A percentile compares a stretch with the other conserved stretches of the same genome.
Evolutionary conservation across 2,888 invertebrate species (phyloP).

Genomic region (Lycocerus yunnanus): DNA sequence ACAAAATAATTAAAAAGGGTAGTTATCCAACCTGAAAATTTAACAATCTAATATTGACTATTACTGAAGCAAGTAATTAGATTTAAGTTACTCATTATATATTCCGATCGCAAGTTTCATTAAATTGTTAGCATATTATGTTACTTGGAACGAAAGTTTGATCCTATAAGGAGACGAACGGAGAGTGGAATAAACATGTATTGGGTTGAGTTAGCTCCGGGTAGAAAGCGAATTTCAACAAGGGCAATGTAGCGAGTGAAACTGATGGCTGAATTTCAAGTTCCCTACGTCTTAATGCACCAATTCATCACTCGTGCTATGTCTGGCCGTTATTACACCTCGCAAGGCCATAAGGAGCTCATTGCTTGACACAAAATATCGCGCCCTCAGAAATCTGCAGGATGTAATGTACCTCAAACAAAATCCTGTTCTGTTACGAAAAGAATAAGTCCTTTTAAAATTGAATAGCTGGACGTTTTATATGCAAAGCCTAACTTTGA

Average conservation of each 20-base stretch:
- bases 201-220: constrained; percentile 33
- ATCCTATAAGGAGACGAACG: constrained; percentile 17
- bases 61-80: constrained; percentile 3
- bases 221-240: constrained; percentile 33
- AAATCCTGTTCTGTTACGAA: constrained; percentile 21
- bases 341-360: constrained; percentile 22
- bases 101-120: constrained; percentile 20
- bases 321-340: constrained; percentile 45
- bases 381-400: constrained; percentile 23
- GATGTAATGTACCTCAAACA: constrained; percentile 24
- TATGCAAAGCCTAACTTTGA: constrained; percentile 53
- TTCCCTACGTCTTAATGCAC: constrained; percentile 52
- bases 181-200: constrained; percentile 33
- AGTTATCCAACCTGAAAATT: not conserved
- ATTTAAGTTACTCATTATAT: constrained; percentile 14
- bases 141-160: constrained; percentile 26
- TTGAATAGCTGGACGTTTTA: constrained; percentile 52
- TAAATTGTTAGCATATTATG: constrained; percentile 23
- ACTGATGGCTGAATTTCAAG: constrained; percentile 54
- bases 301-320: constrained; percentile 51
- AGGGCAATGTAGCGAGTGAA: constrained; percentile 51
- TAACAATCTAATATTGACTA: constrained; percentile 1
- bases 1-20: not conserved
- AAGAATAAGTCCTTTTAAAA: constrained; percentile 39
- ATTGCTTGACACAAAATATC: constrained; percentile 27